These are phyloP conservation scores for Liodrosophila aerea DNA, from an alignment of 2,888 invertebrate species.

Conservation along the genomic window DNA sequence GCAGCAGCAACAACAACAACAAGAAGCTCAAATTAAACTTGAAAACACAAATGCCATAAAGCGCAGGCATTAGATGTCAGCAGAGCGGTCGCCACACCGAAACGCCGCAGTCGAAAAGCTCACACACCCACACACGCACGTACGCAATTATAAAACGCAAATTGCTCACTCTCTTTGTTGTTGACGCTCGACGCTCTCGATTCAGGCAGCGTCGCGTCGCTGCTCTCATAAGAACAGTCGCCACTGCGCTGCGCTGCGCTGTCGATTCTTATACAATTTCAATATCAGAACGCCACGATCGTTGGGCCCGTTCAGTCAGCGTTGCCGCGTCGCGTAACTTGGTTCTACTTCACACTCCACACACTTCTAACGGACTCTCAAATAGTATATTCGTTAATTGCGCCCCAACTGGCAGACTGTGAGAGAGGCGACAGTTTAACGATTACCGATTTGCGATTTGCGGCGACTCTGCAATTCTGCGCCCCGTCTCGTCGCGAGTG, in stretches of 20 bases:
- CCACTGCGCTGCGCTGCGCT: conserved; percentile 16
- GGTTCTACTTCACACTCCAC: no score
- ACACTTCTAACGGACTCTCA: conserved; percentile 61
- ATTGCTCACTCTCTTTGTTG: conserved; percentile 7
- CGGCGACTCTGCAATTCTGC: conserved; percentile 14
- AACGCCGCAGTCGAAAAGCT: conserved; percentile 24
- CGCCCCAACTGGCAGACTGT: conserved; percentile 1
- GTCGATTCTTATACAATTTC: conserved; percentile 48
- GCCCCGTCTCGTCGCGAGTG: conserved; percentile 39
- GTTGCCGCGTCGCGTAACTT: conserved; percentile 42
- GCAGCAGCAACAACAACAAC: conserved; percentile 24
- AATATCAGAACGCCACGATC: conserved; percentile 52
- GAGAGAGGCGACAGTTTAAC: conserved; percentile 10
- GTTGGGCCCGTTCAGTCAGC: conserved; percentile 41
- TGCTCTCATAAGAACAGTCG: conserved; percentile 27
- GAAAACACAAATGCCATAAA: conserved; percentile 46
- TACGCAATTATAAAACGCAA: conserved; percentile 42
- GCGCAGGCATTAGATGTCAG: conserved; percentile 42
- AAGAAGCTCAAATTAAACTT: conserved; percentile 61
- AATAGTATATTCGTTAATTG: conserved; percentile 28
- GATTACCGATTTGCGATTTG: conserved; percentile 26
- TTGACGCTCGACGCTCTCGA: conserved; percentile 4
- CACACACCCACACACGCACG: not conserved
- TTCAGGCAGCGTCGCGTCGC: not conserved
- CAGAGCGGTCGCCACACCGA: no score